A percentile compares a stretch with the other conserved stretches of the same genome.
phyloP scores from a whole-genome alignment of 1,140 invertebrate species.

The Drosophila mauritiana region DNA sequence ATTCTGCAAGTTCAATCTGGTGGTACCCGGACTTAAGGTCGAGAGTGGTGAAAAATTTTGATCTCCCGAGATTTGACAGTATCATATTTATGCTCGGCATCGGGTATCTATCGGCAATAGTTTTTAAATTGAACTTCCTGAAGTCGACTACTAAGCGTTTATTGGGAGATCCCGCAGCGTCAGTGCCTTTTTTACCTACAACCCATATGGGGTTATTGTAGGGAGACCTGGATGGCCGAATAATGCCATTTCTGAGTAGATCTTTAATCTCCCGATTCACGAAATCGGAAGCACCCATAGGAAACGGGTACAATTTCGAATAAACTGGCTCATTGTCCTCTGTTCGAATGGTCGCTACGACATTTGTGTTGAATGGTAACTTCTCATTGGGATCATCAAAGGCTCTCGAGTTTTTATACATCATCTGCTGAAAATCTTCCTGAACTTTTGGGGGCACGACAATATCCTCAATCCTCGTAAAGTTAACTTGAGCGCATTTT shows the following conservation, averaged over 20 bases:
- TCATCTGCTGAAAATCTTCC: neutral
- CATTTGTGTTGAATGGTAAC: conserved; percentile 8
- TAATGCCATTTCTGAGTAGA: neutral
- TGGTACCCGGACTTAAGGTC: conserved; percentile 3
- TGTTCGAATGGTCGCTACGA: neutral
- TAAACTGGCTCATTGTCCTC: too few species aligned
- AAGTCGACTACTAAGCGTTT: neutral
- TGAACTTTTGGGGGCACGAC: neutral
- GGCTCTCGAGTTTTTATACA: neutral
- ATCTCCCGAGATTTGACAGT: neutral
- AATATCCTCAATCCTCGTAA: conserved; percentile 5
- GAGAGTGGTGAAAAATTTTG: neutral
- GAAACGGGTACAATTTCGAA: too few species aligned
- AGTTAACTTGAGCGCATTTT: conserved; percentile 5
- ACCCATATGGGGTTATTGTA: neutral
- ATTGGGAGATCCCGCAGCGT: neutral
- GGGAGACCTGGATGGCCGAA: neutral
- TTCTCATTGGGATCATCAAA: neutral
- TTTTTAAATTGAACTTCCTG: neutral
- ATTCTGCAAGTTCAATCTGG: neutral
- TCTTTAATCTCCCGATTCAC: too few species aligned
- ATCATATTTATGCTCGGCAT: too few species aligned
- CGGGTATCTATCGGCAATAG: neutral
- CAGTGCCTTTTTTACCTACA: neutral
- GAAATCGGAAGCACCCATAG: too few species aligned